Percentiles rank a stretch among this genome's conserved stretches.
Evolutionary conservation across 2,888 invertebrate genomes (phyloP).

Genomic region (Aromia moschata): DNA sequence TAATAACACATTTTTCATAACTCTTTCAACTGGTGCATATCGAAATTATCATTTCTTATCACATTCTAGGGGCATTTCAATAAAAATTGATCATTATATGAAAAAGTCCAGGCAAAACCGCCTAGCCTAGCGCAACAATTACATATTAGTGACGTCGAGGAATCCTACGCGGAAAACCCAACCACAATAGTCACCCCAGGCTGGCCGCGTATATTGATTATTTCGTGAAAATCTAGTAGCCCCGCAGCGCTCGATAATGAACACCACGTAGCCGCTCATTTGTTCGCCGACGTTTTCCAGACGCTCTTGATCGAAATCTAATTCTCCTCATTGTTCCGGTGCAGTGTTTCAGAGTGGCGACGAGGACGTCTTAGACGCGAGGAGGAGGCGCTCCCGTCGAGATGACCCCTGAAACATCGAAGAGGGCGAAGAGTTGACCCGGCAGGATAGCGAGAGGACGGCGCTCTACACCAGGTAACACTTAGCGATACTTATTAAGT

Average conservation of each 20-base stretch:
- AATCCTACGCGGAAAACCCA: conserved; percentile 7
- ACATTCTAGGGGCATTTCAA: no score
- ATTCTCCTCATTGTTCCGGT: conserved; percentile 17
- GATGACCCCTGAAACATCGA: conserved; percentile 43
- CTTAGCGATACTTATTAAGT: no score
- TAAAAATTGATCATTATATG: no score
- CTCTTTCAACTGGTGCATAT: no score
- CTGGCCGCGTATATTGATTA: conserved; percentile 37
- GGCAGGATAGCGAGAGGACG: conserved; percentile 50
- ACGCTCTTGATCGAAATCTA: conserved; percentile 4
- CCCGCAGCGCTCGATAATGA: conserved; percentile 30
- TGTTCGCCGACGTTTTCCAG: not conserved
- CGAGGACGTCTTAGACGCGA: conserved; percentile 3
- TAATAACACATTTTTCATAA: no score
- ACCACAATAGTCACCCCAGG: conserved; percentile 13
- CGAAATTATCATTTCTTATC: no score
- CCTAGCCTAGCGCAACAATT: not conserved
- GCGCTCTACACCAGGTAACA: conserved; percentile 52
- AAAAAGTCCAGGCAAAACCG: no score
- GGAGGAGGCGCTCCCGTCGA: conserved; percentile 14
- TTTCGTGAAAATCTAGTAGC: conserved; percentile 37
- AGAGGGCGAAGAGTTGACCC: conserved; percentile 46
- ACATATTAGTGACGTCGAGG: conserved; percentile 24
- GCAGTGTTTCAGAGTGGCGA: conserved; percentile 19
- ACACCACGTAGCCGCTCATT: conserved; percentile 19